Evolutionary conservation across 2,113 vertebrate species (phyloP), one percentile per base, ranked within the genome.

Genomic region (Oryzias woworae): DNA sequence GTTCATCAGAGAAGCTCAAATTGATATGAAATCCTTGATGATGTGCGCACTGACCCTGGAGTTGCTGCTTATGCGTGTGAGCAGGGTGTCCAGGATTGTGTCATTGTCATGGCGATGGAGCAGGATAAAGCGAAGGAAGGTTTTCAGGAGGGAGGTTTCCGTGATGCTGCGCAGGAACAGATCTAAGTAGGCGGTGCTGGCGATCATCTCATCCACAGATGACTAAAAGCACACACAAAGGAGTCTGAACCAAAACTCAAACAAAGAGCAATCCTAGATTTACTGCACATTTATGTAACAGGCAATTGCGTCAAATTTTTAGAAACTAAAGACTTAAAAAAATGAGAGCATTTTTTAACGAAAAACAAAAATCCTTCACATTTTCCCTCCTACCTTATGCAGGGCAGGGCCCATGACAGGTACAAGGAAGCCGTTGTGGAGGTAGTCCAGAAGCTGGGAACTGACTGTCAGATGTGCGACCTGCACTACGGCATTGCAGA

Each of bases 401-500:
- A 99, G 85, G 0, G 96, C 96, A 0, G 96, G 96, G 24, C 96
- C 96, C 94, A 99, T 94, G 65, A 99, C 97, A 0, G 97, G 96
- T 43, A 99, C 94, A 0, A 99, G 91, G 88, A 99, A 99, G 50
- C 97, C 97, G 1, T 96, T 96, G 86, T 99, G 96, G 63, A 98
- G 93, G 20, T 98, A 98, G 77, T 98, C 95, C 60, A 98, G 93
- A 69, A 99, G 88, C 90, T 98, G 97, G 72, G 91, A 93, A 87
- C 95, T 94, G 57, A 99, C 96, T 57, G 96, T 81, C 0, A 95
- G 95, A 69, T 98, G 96, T 41, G 95, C 93, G 0, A 99, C 96
- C 92, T 99, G 97, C 66, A 96, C 94, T 65, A 99, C 96, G 0
- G 97, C 96, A 0, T 98, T 98, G 86, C 97, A 99, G 91, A 99